Base-by-base conservation (phyloP, 2,797 vertebrate species). In the Sebastes melanostomus region DNA sequence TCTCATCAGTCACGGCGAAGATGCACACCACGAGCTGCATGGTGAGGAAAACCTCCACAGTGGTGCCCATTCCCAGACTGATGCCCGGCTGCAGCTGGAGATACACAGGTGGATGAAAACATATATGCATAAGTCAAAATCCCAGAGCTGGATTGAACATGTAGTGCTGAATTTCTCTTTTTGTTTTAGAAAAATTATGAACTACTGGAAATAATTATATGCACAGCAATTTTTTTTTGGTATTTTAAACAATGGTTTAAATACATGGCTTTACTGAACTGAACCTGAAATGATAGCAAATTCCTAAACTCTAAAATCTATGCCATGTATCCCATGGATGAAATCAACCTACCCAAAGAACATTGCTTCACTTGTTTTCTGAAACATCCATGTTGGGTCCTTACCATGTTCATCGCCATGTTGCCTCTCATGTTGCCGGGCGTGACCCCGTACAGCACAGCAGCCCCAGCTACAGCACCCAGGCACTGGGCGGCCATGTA, bases 11-110 rank as follows among this genome's bases (percentile, higher is more conserved):
- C 42, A 97, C 97, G n/a, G 98, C 97, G 30, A 99, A 96, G 91
- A 97, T 92, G 91, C 98, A 99, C 63, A 99, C 94, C 74, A 98
- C 95, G 0, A 98, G 96, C 91, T 99, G 98, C 89, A 98, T 93
- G 3, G 97, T 99, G 88, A 99, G 95, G 94, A 99, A 97, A 59
- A 97, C 95, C 95, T 99, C 98, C 90, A 99, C 96, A 2, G 96
- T 96, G 82, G 96, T 98, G 88, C 95, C 98, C 96, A 98, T 98
- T 73, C 97, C 97, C 73, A 96, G 93, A 27, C 97, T 97, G 86
- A 99, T 93, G 66, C 97, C 95, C 18, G 97, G 96, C 90, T 98
- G 97, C 86, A 98, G 91, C 98, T 98, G 92, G 1, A 90, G 80
- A 75, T 12, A 70, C 22, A 86, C 72, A 85, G 2, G 52, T 12